Base-by-base conservation (phyloP, 2,797 vertebrate genomes). In the Lateolabrax maculatus region DNA sequence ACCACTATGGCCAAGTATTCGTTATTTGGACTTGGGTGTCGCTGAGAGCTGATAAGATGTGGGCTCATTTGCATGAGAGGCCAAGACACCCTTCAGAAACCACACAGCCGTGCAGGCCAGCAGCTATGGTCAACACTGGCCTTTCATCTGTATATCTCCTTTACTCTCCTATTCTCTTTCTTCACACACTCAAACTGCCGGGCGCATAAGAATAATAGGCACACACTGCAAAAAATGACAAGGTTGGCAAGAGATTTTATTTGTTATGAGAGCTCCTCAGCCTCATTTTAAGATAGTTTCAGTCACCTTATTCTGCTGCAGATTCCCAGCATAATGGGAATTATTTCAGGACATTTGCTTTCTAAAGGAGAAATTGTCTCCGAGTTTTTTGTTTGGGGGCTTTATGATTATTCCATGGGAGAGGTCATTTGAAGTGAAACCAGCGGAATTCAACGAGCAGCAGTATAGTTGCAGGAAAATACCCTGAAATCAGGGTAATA, bases 41-140 rank as follows among this genome's bases (percentile, higher is more conserved):
- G 3, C 16, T 51, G 72, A 75, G 69, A 66, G 77, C 75, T 73
- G 75, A 90, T 90, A 84, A 90, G 71, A 84, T 89, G 80, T 52
- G 2, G 71, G 79, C 75, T 87, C 70, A 90, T 92, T 91, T 91
- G 75, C 81, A 88, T 85, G 58, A 83, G 57, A 84, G 84, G 80
- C 80, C 77, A 69, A 82, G 81, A 69, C 84, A 77, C 77, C 70
- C 82, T 89, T 89, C 78, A 89, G 88, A 85, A 86, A 83, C 11
- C 78, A 71, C 55, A 70, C 56, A 84, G 79, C 77, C 57, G 2
- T 78, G 81, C 67, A 77, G 75, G 44, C 79, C 65, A 15, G 74
- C 66, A 29, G 4, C 64, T 51, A 4, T 9, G 68, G 62, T 80
- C 58, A 63, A 61, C 68, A 18, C 61, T n/a, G 62, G 62, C 57